Percentiles rank a stretch among this genome's conserved stretches.
Evolutionary conservation across 2,797 vertebrate genomes (phyloP).

Genomic region (Ptychadena robeensis): DNA sequence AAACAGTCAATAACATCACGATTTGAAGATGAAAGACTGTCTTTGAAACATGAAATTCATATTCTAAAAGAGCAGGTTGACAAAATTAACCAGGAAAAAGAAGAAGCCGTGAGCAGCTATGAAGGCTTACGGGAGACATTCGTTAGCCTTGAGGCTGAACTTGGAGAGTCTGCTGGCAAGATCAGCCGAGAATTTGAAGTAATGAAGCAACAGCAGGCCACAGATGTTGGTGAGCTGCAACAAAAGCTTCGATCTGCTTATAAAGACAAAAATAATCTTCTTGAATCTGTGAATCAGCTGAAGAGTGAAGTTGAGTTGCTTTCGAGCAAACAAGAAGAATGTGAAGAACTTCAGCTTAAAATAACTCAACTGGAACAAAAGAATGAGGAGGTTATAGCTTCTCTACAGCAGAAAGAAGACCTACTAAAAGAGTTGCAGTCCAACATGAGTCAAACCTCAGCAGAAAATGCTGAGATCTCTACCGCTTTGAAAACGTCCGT

Average conservation of each 20-base stretch:
- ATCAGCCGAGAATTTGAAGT: slow-evolving; percentile 84
- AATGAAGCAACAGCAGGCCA: slow-evolving; percentile 85
- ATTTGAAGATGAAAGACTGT: slow-evolving; percentile 74
- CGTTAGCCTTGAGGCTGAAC: slow-evolving; percentile 81
- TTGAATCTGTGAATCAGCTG: slow-evolving; percentile 76
- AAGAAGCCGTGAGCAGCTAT: slow-evolving; percentile 80
- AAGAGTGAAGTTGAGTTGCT: slow-evolving; percentile 71
- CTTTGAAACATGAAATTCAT: slow-evolving; percentile 73
- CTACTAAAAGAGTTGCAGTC: slow-evolving; percentile 76
- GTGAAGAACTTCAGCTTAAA: slow-evolving; percentile 74
- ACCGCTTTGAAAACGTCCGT: slow-evolving; percentile 70
- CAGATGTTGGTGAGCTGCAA: slow-evolving; percentile 81
- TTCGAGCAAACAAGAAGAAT: slow-evolving; percentile 65
- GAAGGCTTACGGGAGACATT: slow-evolving; percentile 82
- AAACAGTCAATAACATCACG: slow-evolving; percentile 69
- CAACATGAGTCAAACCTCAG: slow-evolving; percentile 68
- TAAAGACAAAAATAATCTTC: slow-evolving; percentile 81
- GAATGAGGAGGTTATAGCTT: slow-evolving; percentile 74
- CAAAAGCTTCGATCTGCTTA: slow-evolving; percentile 79
- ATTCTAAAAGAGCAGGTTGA: slow-evolving; percentile 78
- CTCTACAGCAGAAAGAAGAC: slow-evolving; percentile 77
- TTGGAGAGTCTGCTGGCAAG: slow-evolving; percentile 84
- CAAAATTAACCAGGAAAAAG: slow-evolving; percentile 79
- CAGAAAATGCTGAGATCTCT: slow-evolving; percentile 72
- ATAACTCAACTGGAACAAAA: slow-evolving; percentile 74